A percentile compares a stretch with the other conserved stretches of the same genome.
Conservation (phyloP, 2,113 vertebrate genomes). For the Tragelaphus scriptus region DNA sequence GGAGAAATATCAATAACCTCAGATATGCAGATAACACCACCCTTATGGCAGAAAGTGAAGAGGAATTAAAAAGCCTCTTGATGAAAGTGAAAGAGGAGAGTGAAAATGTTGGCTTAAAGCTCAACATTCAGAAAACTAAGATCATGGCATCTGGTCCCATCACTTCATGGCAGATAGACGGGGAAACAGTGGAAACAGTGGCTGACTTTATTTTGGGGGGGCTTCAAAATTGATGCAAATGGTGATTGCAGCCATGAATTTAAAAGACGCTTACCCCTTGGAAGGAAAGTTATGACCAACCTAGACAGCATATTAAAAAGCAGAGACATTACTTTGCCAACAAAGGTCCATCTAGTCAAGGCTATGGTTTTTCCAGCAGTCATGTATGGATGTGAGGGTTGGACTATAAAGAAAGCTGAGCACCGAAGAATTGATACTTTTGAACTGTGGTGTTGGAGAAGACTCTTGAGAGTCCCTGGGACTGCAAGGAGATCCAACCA, state of each 20-base stretch:
- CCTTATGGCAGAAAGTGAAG: too few species aligned
- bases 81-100: neutral
- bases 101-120: neutral
- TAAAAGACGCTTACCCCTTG: neutral
- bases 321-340: neutral
- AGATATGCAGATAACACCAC: too few species aligned
- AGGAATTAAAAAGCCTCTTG: neutral
- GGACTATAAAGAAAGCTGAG: neutral
- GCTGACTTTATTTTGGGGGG: neutral
- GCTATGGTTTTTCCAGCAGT: neutral
- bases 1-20: too few species aligned
- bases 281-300: neutral
- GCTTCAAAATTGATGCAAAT: neutral
- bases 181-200: neutral
- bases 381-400: neutral
- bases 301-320: neutral
- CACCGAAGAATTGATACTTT: fast-evolving
- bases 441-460: neutral
- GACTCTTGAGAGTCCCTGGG: neutral
- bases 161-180: neutral
- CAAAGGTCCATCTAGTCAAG: neutral
- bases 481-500: neutral
- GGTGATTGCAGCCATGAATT: neutral
- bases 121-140: neutral
- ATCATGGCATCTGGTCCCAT: neutral